Base-by-base conservation (phyloP, 2,797 vertebrate genomes). In the Notoglanidium macrostoma region DNA sequence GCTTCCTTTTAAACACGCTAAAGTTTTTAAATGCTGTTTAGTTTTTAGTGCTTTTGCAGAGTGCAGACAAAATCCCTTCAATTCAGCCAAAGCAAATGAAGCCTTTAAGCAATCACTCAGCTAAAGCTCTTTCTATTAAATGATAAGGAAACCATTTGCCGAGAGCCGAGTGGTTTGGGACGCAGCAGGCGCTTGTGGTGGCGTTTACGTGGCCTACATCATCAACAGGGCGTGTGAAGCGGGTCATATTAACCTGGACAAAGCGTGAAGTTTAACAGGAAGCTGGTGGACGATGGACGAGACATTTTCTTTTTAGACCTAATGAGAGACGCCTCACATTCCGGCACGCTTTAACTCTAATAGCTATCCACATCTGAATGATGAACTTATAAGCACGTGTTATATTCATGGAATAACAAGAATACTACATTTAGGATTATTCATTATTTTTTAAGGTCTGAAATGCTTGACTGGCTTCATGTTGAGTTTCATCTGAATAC, bases 61-160 rank as follows among this genome's bases (percentile, higher is more conserved):
- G 17, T 2, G 11, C 77, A 12, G 80, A 57, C 40, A 49, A 59
- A 82, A 85, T 86, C 76, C 59, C 63, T 61, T 46, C 63, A 59
- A 10, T 85, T 88, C 85, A 68, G 70, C 74, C 35, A 61, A 65
- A 84, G 54, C 85, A 79, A 83, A 83, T 80, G 65, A 84, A 63
- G 67, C 65, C 59, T 54, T 44, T 80, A 26, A 46, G 59, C 49
- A 84, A 87, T 81, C 84, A 80, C 84, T 87, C 83, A 68, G 84
- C 86, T 81, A 85, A 68, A 74, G 84, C 86, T 80, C 86, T 90
- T 79, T 89, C 89, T 89, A 91, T 92, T 91, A 91, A 91, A 90
- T 92, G 90, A 91, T 91, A 91, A 91, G 90, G 88, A 83, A 82
- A 54, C 65, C 79, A 87, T 89, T 78, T 84, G 89, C 35, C 49